A percentile compares a stretch with the other conserved stretches of the same genome.
These are phyloP conservation scores for Sminthopsis crassicaudata DNA, from an alignment of 2,113 vertebrate genomes.

Conservation along the genomic window DNA sequence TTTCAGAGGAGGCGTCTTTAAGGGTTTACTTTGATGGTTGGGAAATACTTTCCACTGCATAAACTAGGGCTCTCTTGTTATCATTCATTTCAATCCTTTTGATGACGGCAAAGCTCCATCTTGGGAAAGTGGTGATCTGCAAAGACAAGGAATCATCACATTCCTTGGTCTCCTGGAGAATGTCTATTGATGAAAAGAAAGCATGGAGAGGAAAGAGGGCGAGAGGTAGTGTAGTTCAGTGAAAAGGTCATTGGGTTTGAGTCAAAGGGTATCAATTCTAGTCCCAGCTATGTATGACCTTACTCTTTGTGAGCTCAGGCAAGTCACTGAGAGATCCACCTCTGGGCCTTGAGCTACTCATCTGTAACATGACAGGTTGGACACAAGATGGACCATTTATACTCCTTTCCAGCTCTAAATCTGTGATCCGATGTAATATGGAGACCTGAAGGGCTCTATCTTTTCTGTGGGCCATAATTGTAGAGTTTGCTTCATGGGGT, in stretches of 20 bases:
- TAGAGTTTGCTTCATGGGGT: background rate
- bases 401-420: background rate
- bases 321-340: background rate
- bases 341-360: background rate
- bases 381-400: background rate
- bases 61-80: slow-evolving; percentile 73
- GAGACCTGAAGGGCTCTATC: background rate
- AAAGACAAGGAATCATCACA: background rate
- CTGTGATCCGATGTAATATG: background rate
- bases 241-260: slow-evolving; percentile 5
- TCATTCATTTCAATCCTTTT: slow-evolving; percentile 60
- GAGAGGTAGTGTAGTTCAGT: slow-evolving; percentile 4
- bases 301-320: background rate
- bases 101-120: slow-evolving; percentile 59
- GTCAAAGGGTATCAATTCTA: background rate
- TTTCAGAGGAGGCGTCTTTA: slow-evolving; percentile 55
- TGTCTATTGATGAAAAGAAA: background rate
- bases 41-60: slow-evolving; percentile 1
- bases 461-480: background rate
- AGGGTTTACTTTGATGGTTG: slow-evolving; percentile 59
- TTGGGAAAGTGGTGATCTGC: slow-evolving; percentile 53
- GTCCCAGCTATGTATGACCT: background rate
- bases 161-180: background rate
- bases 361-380: background rate
- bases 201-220: background rate